Evolutionary conservation across 2,888 invertebrate genomes (phyloP).

Genomic region (Philonicus albiceps): DNA sequence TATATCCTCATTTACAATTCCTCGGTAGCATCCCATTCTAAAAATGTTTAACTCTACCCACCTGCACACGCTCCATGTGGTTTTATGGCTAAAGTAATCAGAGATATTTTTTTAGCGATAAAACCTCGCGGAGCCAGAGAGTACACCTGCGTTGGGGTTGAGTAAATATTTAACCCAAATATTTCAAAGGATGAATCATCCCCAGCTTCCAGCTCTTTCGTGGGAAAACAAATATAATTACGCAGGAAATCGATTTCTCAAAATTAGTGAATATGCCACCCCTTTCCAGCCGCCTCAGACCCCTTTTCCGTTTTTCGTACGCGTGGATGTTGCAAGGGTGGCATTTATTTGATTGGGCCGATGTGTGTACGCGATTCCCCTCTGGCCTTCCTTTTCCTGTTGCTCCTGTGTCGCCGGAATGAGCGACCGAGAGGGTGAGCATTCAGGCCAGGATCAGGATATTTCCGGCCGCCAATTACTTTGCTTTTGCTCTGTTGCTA

Average conservation of each 20-base stretch:
- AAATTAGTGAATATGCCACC: slow-evolving; percentile 7
- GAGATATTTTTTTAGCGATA: too few species aligned
- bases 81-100: too few species aligned
- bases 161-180: neutral
- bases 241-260: slow-evolving; percentile 7
- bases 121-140: too few species aligned
- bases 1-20: too few species aligned
- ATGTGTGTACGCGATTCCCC: neutral
- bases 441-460: neutral
- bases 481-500: neutral
- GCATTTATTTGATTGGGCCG: neutral
- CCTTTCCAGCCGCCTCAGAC: neutral
- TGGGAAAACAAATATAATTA: slow-evolving; percentile 13
- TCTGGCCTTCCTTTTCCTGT: neutral
- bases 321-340: neutral
- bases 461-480: neutral
- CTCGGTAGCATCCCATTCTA: too few species aligned
- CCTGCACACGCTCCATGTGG: too few species aligned
- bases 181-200: neutral
- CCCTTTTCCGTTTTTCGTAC: neutral
- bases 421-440: neutral
- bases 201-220: neutral
- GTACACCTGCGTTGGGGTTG: neutral
- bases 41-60: too few species aligned
- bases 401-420: neutral